Conservation (phyloP, 2,888 invertebrate genomes). For the Parnassius orleans region DNA sequence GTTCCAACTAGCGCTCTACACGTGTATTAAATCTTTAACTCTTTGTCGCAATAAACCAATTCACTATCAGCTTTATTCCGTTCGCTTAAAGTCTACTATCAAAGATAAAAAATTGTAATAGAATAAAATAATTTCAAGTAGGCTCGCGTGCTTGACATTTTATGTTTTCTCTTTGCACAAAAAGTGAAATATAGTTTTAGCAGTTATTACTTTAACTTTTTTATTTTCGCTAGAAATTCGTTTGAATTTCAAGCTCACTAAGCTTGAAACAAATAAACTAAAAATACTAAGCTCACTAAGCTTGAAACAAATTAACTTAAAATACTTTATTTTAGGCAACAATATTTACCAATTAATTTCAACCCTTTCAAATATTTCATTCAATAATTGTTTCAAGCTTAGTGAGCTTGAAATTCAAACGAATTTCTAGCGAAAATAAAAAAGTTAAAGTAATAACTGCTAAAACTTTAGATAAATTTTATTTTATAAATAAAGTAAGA, state of each 20-base stretch:
- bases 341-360: conserved; percentile 1
- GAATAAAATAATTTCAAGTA: conserved; percentile 56
- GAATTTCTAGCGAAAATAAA: conserved; percentile 22
- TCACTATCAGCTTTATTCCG: conserved; percentile 37
- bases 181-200: conserved; percentile 30
- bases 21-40: conserved; percentile 56
- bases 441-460: conserved; percentile 31
- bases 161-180: conserved; percentile 40
- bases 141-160: conserved; percentile 55
- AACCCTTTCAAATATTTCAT: neutral
- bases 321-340: too few relatives aligned
- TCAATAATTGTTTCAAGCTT: conserved; percentile 9
- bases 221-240: conserved; percentile 21
- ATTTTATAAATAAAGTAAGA: too few relatives aligned
- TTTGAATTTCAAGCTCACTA: conserved; percentile 8
- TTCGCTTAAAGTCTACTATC: conserved; percentile 31
- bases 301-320: too few relatives aligned
- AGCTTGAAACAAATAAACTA: neutral
- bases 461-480: too few relatives aligned
- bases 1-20: conserved; percentile 55
- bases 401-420: conserved; percentile 9
- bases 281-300: conserved; percentile 5
- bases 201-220: conserved; percentile 31
- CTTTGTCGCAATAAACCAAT: conserved; percentile 36
- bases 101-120: conserved; percentile 8